Base-by-base conservation (phyloP, 2,888 invertebrate genomes). In the Nebria salina region DNA sequence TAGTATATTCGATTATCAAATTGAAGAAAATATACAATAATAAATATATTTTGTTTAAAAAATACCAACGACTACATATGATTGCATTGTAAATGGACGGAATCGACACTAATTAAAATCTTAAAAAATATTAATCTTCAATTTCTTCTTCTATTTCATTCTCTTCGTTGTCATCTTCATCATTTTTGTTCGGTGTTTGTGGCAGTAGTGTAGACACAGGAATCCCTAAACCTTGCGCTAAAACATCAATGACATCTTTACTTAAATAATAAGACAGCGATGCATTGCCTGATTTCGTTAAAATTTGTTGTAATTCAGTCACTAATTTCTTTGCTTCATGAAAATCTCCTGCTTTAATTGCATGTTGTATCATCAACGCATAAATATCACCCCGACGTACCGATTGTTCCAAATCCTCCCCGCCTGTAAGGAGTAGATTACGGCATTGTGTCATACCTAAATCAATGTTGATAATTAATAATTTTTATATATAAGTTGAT, bases 351-450 rank as follows among this genome's bases (percentile, higher is more conserved):
- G 83, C 83, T 85, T 88, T 88, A 0, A 89, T 85, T 74, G 85
- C 86, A 82, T 87, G 86, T 77, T 89, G 88, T 77, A 89, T 88
- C 88, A 89, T 89, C 42, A 88, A 83, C 3, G 88, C 88, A 81
- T 88, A 89, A 79, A 89, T 86, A 83, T 89, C 89, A 9, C 89
- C 89, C n/a, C 88, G 85, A 13, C 89, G 86, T 0, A 89, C 87
- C 13, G 89, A 86, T 11, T 85, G 85, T 82, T 89, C 89, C 76
- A 89, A 84, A 77, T 89, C 88, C 77, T 86, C 85, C 41, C 87
- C 88, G 15, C 86, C 86, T 6, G 86, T 85, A 80, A 86, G 84
- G 15, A 89, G 83, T 65, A 89, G 85, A 83, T 89, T 88, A 64
- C 87, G 85, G 80, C 88, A 88, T 80, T 89, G 89, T 1, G 87